Percentiles rank a stretch among this genome's conserved stretches.
Evolutionary conservation across 2,888 invertebrate genomes (phyloP).

Genomic region (Capitulum mitella): DNA sequence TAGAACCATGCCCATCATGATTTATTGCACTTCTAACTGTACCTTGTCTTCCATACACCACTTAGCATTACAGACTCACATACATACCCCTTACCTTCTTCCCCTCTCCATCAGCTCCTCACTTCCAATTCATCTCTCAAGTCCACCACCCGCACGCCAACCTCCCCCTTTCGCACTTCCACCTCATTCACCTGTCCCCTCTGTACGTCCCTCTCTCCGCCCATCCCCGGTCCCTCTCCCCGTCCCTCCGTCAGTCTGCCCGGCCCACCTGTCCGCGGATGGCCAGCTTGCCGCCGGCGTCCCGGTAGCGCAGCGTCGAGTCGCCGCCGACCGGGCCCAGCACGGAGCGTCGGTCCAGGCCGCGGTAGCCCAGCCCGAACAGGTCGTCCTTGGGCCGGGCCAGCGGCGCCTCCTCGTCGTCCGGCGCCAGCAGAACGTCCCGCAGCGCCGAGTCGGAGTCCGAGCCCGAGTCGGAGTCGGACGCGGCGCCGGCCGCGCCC

Average conservation of each 20-base stretch:
- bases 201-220: too few relatives aligned
- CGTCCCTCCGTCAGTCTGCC: background rate
- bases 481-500: background rate
- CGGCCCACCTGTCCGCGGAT: conserved; percentile 47
- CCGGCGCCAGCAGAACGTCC: conserved; percentile 61
- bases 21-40: too few relatives aligned
- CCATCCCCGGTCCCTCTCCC: too few relatives aligned
- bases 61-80: too few relatives aligned
- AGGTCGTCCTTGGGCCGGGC: conserved; percentile 65
- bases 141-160: too few relatives aligned
- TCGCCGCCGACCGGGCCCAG: conserved; percentile 31
- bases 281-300: conserved; percentile 54
- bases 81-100: too few relatives aligned
- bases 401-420: conserved; percentile 68
- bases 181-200: too few relatives aligned
- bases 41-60: too few relatives aligned
- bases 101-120: too few relatives aligned
- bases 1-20: too few relatives aligned
- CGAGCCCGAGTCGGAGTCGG: background rate
- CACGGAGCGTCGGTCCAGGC: conserved; percentile 38
- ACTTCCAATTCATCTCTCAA: too few relatives aligned
- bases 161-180: too few relatives aligned
- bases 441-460: conserved; percentile 40
- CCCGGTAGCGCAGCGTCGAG: conserved; percentile 45
- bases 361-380: conserved; percentile 49